Evolutionary conservation across 1,140 invertebrate genomes (phyloP), one percentile per base, ranked within the genome.

Genomic region (Atta colombica): DNA sequence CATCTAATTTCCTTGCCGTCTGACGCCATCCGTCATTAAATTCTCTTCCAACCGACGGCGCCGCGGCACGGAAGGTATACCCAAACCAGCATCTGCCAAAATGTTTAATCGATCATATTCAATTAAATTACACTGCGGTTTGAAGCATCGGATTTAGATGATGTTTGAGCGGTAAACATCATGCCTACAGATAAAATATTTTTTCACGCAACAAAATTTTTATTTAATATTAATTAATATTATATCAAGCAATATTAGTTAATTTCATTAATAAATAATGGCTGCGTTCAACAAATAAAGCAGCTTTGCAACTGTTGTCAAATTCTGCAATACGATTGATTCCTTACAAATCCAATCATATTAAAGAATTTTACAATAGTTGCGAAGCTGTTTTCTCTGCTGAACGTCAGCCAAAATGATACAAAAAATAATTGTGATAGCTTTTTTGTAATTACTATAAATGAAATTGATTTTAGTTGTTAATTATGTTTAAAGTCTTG

Each of bases 71-170:
- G 12, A 55, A 31, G 51, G 18, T 51, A 58, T 28, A 39, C 4
- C 10, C 45, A n/a, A 25, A 18, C 55, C 45, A 25, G 61, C 63
- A 88, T 61, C 63, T 77, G 77, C 63, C 78, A 77, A 85, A 88
- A 88, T 75, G 86, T 88, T 88, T 77, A 84, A 88, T 88, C 87
- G 69, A 75, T 84, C 55, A 80, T 65, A 72, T 75, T 65, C 66
- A 69, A 88, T 88, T 74, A 35, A 66, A 77, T 77, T 84, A 68
- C 21, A 65, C 6, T 21, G 14, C 1, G 14, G 21, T 77, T 85
- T 39, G 66, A 77, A 39, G 21, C 65, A 4, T n/a, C 35, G n/a
- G 28, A 31, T 58, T 53, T 53, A 45, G 21, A 61, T 35, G 7
- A 31, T 31, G 0, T 45, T 31, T 45, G 8, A 35, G 31, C 3